Base-by-base conservation (phyloP, 1,140 invertebrate genomes). In the Physella acuta region DNA sequence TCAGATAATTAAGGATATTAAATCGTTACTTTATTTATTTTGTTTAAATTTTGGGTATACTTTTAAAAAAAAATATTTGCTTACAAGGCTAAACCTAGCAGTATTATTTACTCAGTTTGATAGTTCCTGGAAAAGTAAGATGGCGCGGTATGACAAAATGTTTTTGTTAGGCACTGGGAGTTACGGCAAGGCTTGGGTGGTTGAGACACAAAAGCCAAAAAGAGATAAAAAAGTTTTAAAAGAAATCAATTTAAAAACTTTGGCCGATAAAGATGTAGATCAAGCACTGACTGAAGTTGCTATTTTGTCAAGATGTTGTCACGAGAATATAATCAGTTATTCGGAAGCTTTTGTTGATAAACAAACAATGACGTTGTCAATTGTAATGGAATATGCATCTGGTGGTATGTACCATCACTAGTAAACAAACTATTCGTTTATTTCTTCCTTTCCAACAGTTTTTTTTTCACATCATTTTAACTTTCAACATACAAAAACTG, bases 141-240 rank as follows among this genome's bases (percentile, higher is more conserved):
- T 81, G 79, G 73, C 75, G 64, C 71, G 70, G 33, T 81, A 76
- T 69, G 73, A 78, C 68, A 73, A 76, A 51, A 51, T 77, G 2
- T 49, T 64, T 14, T 53, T 73, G 17, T 85, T 90, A 75, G 89
- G 89, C 17, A 85, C 85, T 61, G 89, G 89, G 5, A 86, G 87
- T 36, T 89, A 87, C 81, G 89, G 89, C 20, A 87, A 88, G 36
- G 89, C 88, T 62, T 89, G 88, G 76, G 86, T 90, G 75, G 88
- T 89, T 2, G 80, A 82, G 61, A 82, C 87, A 61, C 31, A 37
- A n/a, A 39, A 61, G 5, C 33, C 31, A 26, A 14, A n/a, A 2
- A 33, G 4, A 14, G 37, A 44, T 2, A 87, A 86, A 74, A 73
- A 72, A 26, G 88, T 89, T 14, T 87, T 89, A 82, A 90, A 90